Evolutionary conservation across 1,140 invertebrate genomes (phyloP).

Genomic region (Sinonovacula constricta): DNA sequence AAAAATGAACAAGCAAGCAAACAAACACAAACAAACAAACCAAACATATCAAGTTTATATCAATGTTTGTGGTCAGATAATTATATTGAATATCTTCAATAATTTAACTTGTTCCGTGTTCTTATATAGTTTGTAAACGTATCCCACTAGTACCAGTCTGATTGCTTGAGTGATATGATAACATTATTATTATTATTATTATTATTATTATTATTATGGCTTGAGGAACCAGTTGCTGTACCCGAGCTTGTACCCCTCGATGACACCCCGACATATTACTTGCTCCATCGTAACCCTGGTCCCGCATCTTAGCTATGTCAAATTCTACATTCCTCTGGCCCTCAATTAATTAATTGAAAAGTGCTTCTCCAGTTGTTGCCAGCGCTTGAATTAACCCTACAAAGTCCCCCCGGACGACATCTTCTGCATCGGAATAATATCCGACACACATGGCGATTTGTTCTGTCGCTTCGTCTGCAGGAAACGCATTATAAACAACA

Average conservation of each 20-base stretch:
- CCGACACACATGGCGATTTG: too few relatives aligned
- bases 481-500: constrained; percentile 15
- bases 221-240: constrained; percentile 5
- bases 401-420: constrained; percentile 5
- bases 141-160: too few relatives aligned
- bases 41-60: too few relatives aligned
- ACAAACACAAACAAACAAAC: too few relatives aligned
- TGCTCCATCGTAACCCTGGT: constrained; percentile 46
- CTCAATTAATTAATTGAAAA: constrained; percentile 10
- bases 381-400: constrained; percentile 6
- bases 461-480: constrained; percentile 30
- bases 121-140: too few relatives aligned
- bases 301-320: constrained; percentile 16
- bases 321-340: not conserved
- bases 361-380: constrained; percentile 13
- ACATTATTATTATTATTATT: too few relatives aligned
- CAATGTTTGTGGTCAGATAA: too few relatives aligned
- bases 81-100: too few relatives aligned
- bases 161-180: too few relatives aligned
- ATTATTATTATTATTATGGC: too few relatives aligned
- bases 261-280: constrained; percentile 31
- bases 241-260: constrained; percentile 40
- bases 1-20: too few relatives aligned
- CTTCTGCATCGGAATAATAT: constrained; percentile 6
- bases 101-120: too few relatives aligned